Base-by-base conservation (phyloP, 2,888 invertebrate genomes). In the Ophioninae sp. region DNA sequence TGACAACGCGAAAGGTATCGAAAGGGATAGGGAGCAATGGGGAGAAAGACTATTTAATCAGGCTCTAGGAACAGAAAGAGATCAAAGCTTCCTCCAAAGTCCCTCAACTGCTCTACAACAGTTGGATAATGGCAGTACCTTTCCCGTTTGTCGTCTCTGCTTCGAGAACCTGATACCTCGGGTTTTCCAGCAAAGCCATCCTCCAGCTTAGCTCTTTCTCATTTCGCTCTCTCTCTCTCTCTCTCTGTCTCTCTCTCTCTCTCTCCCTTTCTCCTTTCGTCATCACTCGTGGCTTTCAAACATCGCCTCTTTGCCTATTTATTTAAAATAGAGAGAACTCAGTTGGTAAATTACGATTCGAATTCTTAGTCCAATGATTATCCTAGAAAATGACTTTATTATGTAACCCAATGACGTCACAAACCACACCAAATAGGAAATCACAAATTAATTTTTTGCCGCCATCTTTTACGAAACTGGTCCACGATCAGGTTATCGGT, bases 161-260 rank as follows among this genome's bases (percentile, higher is more conserved):
- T 61, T 64, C 59, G 69, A 78, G 81, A 65, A 65, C 78, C 78
- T 72, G 56, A 61, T 83, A 51, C 75, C 61, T 39, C 39, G n/a
- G 59, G 51, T 73, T 79, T 58, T 7, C 75, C 61, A 56, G 56
- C 67, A 75, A 81, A 81, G 79, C 75, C 77, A 30, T 79, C 73
- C 74, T 71, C 41, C 81, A 58, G 56, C 76, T 59, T 23, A 8
- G 30, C 67, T 59, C 58, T 37, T n/a, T n/a, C 8, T 59, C 72
- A 59, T 22, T 58, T 20, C 6, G 23, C 59, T n/a, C 65, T 51
- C 10, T 23, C 7, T 20, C 56, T 73, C 58, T 73, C 67, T 37
- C 58, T 8, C 58, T 79, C 73, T 22, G 20, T 64, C 56, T 74
- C 56, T 63, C 64, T 51, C 74, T 51, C 17, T 3, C 65, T 23